Conservation (phyloP, 2,888 invertebrate genomes). For the Thelaira solivaga region DNA sequence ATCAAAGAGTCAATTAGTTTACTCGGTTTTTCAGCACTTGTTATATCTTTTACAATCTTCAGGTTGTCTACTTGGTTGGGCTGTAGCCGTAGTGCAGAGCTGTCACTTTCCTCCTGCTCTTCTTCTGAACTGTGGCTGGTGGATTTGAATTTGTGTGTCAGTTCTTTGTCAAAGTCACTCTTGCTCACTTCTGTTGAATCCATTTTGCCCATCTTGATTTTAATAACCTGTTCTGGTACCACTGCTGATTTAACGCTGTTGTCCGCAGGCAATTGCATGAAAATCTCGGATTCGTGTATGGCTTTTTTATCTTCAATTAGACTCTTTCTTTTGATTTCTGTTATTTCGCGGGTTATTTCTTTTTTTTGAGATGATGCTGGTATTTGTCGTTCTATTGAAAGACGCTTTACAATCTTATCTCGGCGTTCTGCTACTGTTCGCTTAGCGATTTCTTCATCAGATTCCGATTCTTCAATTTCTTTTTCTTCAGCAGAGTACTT, state of each 20-base stretch:
- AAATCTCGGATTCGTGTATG: slow-evolving; percentile 77
- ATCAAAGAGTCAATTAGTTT: slow-evolving; percentile 57
- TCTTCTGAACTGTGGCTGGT: slow-evolving; percentile 72
- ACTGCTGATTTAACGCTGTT: slow-evolving; percentile 75
- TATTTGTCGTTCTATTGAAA: slow-evolving; percentile 83
- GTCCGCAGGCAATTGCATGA: slow-evolving; percentile 77
- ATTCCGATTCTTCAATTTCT: slow-evolving; percentile 81
- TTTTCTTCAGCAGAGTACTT: slow-evolving; percentile 91
- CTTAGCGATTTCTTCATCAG: slow-evolving; percentile 82
- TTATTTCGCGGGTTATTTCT: slow-evolving; percentile 85
- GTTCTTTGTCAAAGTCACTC: slow-evolving; percentile 76
- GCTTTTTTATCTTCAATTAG: slow-evolving; percentile 77
- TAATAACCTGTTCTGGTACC: slow-evolving; percentile 75
- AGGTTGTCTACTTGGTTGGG: slow-evolving; percentile 62
- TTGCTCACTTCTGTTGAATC: slow-evolving; percentile 75
- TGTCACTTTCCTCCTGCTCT: slow-evolving; percentile 46
- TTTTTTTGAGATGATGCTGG: slow-evolving; percentile 86
- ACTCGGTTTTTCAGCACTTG: slow-evolving; percentile 63
- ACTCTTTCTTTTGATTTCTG: slow-evolving; percentile 83
- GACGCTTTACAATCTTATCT: slow-evolving; percentile 85
- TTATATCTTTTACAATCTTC: slow-evolving; percentile 68
- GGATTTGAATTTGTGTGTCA: slow-evolving; percentile 76
- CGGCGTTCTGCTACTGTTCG: slow-evolving; percentile 87
- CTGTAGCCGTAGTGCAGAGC: slow-evolving; percentile 43
- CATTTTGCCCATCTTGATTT: slow-evolving; percentile 76